Base-by-base conservation (phyloP, 2,888 invertebrate species). In the Labia minor region DNA sequence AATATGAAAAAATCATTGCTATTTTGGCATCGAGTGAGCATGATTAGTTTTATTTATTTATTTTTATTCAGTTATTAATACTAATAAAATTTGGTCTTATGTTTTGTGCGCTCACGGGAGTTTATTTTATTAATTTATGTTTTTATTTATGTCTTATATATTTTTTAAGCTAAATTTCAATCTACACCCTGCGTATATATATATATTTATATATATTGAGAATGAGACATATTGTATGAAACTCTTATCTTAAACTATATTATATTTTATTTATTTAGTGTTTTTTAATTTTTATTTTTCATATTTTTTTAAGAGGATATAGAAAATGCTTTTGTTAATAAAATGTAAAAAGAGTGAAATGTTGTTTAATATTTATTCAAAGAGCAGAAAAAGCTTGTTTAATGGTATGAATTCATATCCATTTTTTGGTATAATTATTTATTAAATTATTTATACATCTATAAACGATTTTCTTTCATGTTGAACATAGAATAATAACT, bases 1-100 rank as follows among this genome's bases (percentile, higher is more conserved):
- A 26, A 26, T 6, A 26, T 26, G 26, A 26, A 26, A 26, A 26
- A 26, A 26, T 26, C 4, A 8, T 26, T 6, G 26, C 4, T 49
- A 49, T n/a, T 49, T 49, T 49, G 63, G 63, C 63, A 49, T 49
- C 49, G 14, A 49, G 49, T 49, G 49, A 49, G 49, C 49, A 49
- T 3, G 8, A 26, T 26, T 26, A 8, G 8, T 6, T 26, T 49
- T 10, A 8, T 11, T 49, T 49, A 8, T 49, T 49, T 49, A 49
- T 10, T 10, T 26, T 26, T 26, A 26, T 26, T 26, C 8, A 26
- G 26, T 6, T 26, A 26, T 26, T 26, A 26, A 26, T 26, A 26
- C 26, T 26, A 26, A 26, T 26, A 26, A 26, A 6, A 49, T n/a
- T 49, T 49, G 49, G 49, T 49, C 49, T 49, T 49, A 4, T 26